Percentiles rank a stretch among this genome's conserved stretches.
phyloP scores from a whole-genome alignment of 2,888 invertebrate genomes.

The Priapulus caudatus region DNA sequence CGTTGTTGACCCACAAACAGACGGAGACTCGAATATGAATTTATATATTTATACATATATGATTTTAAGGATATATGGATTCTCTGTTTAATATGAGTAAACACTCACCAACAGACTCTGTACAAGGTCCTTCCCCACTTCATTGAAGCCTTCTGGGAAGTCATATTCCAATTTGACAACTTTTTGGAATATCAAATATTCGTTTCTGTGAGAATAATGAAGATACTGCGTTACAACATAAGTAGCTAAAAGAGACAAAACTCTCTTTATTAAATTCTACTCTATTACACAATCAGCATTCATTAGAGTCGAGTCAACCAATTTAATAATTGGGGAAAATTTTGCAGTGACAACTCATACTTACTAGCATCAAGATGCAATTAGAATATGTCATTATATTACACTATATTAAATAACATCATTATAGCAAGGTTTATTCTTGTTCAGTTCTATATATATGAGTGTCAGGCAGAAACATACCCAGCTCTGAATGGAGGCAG shows the following conservation, averaged over 20 bases:
- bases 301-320: not conserved
- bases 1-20: too few species aligned
- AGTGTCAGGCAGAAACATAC: too few species aligned
- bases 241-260: too few species aligned
- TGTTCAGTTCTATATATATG: too few species aligned
- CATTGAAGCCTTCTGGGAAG: constrained; percentile 80
- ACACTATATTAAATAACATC: too few species aligned
- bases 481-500: constrained; percentile 74
- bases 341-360: constrained; percentile 1
- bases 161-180: constrained; percentile 78
- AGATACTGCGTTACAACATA: too few species aligned
- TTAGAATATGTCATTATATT: too few species aligned
- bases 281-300: constrained; percentile 20
- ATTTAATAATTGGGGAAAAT: constrained; percentile 9
- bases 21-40: too few species aligned
- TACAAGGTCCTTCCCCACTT: constrained; percentile 73
- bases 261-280: constrained; percentile 10
- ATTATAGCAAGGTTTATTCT: too few species aligned
- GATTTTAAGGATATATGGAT: too few species aligned
- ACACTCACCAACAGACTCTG: constrained; percentile 57
- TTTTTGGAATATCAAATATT: constrained; percentile 91
- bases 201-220: constrained; percentile 52
- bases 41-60: too few species aligned
- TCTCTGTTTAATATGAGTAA: too few species aligned
- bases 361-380: constrained; percentile 1